These are phyloP conservation scores for Tetranychus cinnabarinus DNA, from an alignment of 1,140 invertebrate genomes.

Conservation along the genomic window DNA sequence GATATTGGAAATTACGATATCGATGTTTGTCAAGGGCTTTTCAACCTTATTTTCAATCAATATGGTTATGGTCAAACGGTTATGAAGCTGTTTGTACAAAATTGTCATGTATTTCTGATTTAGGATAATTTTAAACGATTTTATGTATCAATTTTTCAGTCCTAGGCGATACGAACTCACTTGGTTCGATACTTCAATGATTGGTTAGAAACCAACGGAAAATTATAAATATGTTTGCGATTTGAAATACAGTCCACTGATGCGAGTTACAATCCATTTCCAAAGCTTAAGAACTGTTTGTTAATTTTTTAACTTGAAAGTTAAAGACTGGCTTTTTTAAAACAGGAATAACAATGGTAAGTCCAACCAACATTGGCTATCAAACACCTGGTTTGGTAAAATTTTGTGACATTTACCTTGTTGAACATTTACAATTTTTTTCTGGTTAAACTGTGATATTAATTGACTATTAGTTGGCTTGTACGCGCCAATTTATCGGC, in stretches of 20 bases:
- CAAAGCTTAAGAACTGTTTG: conserved; percentile 12
- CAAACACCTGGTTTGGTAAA: too few species aligned
- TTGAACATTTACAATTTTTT: too few species aligned
- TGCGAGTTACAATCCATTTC: conserved; percentile 21
- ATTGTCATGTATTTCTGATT: neutral
- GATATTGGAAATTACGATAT: conserved; percentile 13
- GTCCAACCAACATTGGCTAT: too few species aligned
- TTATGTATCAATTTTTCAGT: conserved; percentile 22
- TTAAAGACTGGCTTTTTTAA: neutral
- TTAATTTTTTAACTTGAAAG: conserved; percentile 49
- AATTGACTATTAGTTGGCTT: too few species aligned
- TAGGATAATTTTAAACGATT: neutral
- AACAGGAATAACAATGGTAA: too few species aligned
- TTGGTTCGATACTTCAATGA: conserved; percentile 49
- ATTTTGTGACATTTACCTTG: too few species aligned
- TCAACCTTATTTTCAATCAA: conserved; percentile 45
- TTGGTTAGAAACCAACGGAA: conserved; percentile 35
- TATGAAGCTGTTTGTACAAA: conserved; percentile 53
- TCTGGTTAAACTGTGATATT: too few species aligned
- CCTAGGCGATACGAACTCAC: conserved; percentile 49
- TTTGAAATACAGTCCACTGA: conserved; percentile 39
- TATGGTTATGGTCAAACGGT: conserved; percentile 51
- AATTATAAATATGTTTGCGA: conserved; percentile 41
- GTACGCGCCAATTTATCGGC: too few species aligned
- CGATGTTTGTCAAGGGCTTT: conserved; percentile 63